Percentiles rank a stretch among this genome's conserved stretches.
These are phyloP conservation scores for Zootermopsis nevadensis DNA, from an alignment of 2,888 invertebrate species.

Conservation along the genomic window DNA sequence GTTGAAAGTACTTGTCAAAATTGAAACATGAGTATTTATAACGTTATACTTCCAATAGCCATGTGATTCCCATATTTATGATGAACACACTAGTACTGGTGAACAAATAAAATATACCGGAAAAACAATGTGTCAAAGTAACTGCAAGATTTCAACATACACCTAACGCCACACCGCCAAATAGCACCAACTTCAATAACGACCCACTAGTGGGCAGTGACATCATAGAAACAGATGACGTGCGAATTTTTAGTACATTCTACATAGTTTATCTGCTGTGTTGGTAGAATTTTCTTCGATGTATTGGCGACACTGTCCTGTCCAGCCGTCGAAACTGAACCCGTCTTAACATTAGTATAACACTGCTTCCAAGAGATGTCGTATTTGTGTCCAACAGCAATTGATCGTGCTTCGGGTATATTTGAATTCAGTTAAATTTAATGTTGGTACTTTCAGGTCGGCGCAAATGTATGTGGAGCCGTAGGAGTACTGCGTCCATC, in stretches of 20 bases:
- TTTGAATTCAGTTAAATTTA: too few species aligned
- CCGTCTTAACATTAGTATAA: too few species aligned
- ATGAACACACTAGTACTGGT: conserved; percentile 27
- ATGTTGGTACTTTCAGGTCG: too few species aligned
- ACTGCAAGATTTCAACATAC: conserved; percentile 40
- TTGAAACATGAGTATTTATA: conserved; percentile 38
- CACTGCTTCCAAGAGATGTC: too few species aligned
- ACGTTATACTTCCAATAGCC: conserved; percentile 43
- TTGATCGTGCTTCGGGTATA: too few species aligned
- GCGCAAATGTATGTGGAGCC: too few species aligned
- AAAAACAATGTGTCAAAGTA: conserved; percentile 45
- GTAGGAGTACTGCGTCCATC: too few species aligned
- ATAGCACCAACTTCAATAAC: conserved; percentile 50
- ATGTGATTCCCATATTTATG: conserved; percentile 37
- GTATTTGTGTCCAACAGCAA: too few species aligned
- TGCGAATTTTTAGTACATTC: conserved; percentile 47
- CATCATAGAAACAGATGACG: conserved; percentile 48
- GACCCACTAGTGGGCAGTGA: conserved; percentile 51
- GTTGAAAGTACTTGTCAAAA: conserved; percentile 44
- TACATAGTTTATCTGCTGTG: neutral
- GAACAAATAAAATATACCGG: conserved; percentile 46
- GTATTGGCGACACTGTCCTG: neutral
- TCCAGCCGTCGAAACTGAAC: neutral
- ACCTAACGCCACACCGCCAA: conserved; percentile 49
- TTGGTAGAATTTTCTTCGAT: conserved; percentile 22